Evolutionary conservation across 2,113 vertebrate genomes (phyloP).

Genomic region (Coptodon rendalli): DNA sequence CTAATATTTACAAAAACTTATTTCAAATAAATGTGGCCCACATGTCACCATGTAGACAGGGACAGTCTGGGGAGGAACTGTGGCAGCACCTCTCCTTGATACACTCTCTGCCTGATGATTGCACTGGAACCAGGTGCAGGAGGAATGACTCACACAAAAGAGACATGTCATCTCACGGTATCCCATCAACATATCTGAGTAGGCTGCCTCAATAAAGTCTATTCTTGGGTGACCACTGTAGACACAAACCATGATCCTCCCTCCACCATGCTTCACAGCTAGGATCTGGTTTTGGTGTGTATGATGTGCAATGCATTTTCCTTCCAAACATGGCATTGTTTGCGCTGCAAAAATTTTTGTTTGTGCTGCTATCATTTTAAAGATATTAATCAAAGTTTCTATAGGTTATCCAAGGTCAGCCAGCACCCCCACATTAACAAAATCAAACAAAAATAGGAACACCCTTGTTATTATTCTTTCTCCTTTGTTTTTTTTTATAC

Average conservation of each 20-base stretch:
- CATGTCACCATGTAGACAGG: background rate
- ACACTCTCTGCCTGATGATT: background rate
- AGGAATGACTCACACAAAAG: background rate
- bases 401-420: background rate
- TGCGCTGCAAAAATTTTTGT: accelerated
- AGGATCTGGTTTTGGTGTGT: background rate
- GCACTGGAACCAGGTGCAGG: background rate
- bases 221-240: background rate
- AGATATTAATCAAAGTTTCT: background rate
- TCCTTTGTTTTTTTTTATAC: too few species aligned
- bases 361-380: background rate
- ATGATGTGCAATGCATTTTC: background rate
- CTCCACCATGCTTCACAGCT: background rate
- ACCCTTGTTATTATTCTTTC: too few species aligned
- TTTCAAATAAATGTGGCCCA: background rate
- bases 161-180: background rate
- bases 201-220: background rate
- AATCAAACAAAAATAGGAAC: too few species aligned
- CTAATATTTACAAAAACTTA: background rate
- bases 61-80: background rate
- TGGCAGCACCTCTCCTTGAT: background rate
- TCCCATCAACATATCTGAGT: background rate
- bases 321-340: background rate
- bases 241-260: background rate
- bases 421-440: too few species aligned